Evolutionary conservation across 2,113 vertebrate species (phyloP).

Genomic region (Helogale parvula): DNA sequence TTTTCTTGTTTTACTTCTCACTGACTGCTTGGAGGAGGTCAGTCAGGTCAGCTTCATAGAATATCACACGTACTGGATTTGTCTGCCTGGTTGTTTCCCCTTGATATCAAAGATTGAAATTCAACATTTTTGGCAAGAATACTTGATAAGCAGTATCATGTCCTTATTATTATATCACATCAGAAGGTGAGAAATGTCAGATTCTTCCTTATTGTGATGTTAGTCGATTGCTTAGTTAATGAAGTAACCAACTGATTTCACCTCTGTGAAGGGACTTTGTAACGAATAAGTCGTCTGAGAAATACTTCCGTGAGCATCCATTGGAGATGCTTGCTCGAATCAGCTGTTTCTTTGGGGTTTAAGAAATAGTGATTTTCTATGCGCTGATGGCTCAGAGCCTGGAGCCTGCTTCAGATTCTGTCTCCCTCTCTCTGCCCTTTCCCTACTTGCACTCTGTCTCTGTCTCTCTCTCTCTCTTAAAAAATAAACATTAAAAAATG

Average conservation of each 20-base stretch:
- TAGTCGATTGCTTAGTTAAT: neutral
- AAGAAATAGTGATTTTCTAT: neutral
- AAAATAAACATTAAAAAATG: neutral
- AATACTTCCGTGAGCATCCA: neutral
- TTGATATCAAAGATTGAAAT: neutral
- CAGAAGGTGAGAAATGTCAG: neutral
- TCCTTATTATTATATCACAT: neutral
- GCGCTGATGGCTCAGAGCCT: too few species aligned
- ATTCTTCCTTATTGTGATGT: neutral
- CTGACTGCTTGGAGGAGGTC: neutral
- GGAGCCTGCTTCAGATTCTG: too few species aligned
- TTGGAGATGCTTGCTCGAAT: neutral
- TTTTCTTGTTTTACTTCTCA: neutral
- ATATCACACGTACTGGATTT: neutral
- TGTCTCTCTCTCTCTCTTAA: too few species aligned
- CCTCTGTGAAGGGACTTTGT: neutral
- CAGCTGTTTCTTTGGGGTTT: neutral
- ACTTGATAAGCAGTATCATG: neutral
- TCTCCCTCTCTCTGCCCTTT: too few species aligned
- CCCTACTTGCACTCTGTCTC: too few species aligned
- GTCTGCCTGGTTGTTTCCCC: neutral
- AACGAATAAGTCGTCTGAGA: neutral
- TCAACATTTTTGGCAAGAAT: conserved; percentile 9
- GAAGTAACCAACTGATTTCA: neutral
- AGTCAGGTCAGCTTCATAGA: neutral